A percentile compares a stretch with the other conserved stretches of the same genome.
These are phyloP conservation scores for Flexamia atlantica DNA, from an alignment of 2,888 invertebrate genomes.

Conservation along the genomic window DNA sequence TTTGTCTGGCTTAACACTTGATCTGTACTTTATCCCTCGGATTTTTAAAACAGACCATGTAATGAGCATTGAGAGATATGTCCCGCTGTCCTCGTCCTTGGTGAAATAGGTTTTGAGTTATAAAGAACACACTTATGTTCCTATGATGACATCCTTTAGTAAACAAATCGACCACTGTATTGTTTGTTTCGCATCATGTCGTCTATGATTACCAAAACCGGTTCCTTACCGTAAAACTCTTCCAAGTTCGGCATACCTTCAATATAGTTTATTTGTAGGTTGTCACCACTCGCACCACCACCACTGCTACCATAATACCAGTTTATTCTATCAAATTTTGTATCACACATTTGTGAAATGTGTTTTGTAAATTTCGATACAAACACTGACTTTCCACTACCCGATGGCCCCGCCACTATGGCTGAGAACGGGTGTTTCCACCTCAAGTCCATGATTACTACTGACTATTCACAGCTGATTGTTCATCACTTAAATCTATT, in stretches of 20 bases:
- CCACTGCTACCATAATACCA: conserved; percentile 11
- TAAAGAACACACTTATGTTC: conserved; percentile 38
- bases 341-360: not conserved
- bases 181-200: not conserved
- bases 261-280: not conserved
- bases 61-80: conserved; percentile 29
- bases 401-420: not conserved
- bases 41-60: not conserved
- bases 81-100: not conserved
- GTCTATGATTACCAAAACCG: not conserved
- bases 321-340: not conserved
- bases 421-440: conserved; percentile 25
- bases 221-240: not conserved
- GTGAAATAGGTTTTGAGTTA: conserved; percentile 46
- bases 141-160: conserved; percentile 12
- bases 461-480: no score
- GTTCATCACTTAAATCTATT: no score
- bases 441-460: not conserved
- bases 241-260: conserved; percentile 12
- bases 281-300: not conserved
- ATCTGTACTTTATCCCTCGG: conserved; percentile 10
- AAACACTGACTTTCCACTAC: conserved; percentile 5
- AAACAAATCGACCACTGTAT: not conserved
- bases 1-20: not conserved
- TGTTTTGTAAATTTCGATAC: not conserved